phyloP scores from a whole-genome alignment of 2,888 invertebrate species.

The Isotomurus palustris region DNA sequence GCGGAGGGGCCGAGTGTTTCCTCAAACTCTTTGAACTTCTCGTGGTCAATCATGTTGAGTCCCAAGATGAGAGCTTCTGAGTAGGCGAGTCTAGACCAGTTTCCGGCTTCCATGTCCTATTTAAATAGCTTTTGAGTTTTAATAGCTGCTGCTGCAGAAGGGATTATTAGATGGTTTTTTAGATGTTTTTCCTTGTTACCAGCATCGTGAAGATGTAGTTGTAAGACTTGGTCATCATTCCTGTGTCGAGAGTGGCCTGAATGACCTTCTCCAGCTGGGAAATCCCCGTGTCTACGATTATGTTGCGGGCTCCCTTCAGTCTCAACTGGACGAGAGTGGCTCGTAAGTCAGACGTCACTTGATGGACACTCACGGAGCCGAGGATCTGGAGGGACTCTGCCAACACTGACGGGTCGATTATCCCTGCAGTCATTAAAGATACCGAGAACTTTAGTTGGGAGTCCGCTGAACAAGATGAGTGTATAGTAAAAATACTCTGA shows the following conservation, averaged over 20 bases:
- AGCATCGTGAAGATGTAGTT: slow-evolving; percentile 45
- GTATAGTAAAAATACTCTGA: background rate
- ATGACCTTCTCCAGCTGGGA: slow-evolving; percentile 41
- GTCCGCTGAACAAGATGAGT: background rate
- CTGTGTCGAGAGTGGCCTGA: slow-evolving; percentile 44
- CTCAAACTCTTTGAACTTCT: slow-evolving; percentile 40
- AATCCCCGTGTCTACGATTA: slow-evolving; percentile 42
- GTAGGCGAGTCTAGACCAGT: slow-evolving; percentile 43
- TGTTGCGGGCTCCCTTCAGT: slow-evolving; percentile 43
- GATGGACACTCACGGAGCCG: slow-evolving; percentile 40
- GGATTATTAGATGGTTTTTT: too few relatives aligned
- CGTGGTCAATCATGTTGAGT: slow-evolving; percentile 42
- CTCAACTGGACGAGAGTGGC: slow-evolving; percentile 42
- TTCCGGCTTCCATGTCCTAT: slow-evolving; percentile 44
- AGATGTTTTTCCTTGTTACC: slow-evolving; percentile 26
- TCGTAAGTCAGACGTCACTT: slow-evolving; percentile 37
- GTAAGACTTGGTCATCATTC: slow-evolving; percentile 46
- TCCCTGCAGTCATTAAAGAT: slow-evolving; percentile 22
- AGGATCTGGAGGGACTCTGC: slow-evolving; percentile 41
- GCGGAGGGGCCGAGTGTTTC: slow-evolving; percentile 17
- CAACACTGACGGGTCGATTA: slow-evolving; percentile 41
- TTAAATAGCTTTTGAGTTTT: background rate
- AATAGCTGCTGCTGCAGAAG: too few relatives aligned
- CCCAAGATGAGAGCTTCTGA: slow-evolving; percentile 45
- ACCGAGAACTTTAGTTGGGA: too few relatives aligned